Conservation (phyloP, 2,888 invertebrate genomes). For the Caenorhabditis drosophilae region DNA sequence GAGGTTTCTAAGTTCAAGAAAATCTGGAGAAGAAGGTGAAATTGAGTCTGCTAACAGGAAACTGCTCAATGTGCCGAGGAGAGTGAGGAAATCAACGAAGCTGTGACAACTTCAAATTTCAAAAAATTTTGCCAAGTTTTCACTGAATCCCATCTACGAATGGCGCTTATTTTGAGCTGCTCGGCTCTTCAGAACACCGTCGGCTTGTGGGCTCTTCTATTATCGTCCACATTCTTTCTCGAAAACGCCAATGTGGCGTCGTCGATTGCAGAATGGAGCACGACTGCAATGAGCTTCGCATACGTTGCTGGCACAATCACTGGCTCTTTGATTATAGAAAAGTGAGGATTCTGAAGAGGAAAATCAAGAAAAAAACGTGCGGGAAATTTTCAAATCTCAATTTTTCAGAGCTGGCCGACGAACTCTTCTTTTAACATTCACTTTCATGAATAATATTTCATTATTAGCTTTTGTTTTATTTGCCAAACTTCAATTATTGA, state of each 20-base stretch:
- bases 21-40: no score
- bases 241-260: constrained; percentile 35
- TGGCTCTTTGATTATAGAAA: constrained; percentile 52
- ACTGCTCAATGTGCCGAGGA: no score
- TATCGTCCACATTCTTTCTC: constrained; percentile 55
- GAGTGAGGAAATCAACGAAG: constrained; percentile 18
- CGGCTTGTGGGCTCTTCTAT: constrained; percentile 54
- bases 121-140: constrained; percentile 38
- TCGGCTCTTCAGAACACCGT: constrained; percentile 49
- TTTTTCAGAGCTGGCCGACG: constrained; percentile 54
- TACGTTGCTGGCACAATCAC: constrained; percentile 52
- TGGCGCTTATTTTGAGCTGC: constrained; percentile 33
- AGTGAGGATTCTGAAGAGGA: constrained; percentile 13
- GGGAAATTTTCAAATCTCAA: not conserved
- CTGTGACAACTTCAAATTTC: constrained; percentile 15
- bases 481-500: constrained; percentile 36
- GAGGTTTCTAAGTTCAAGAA: no score
- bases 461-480: constrained; percentile 48
- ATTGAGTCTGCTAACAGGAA: no score
- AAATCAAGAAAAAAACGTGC: not conserved
- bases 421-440: constrained; percentile 46
- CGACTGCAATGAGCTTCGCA: constrained; percentile 52
- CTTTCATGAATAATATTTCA: constrained; percentile 35
- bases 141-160: constrained; percentile 47
- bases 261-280: constrained; percentile 50